phyloP scores from a whole-genome alignment of 1,140 invertebrate genomes.

The Asbolus verrucosus region DNA sequence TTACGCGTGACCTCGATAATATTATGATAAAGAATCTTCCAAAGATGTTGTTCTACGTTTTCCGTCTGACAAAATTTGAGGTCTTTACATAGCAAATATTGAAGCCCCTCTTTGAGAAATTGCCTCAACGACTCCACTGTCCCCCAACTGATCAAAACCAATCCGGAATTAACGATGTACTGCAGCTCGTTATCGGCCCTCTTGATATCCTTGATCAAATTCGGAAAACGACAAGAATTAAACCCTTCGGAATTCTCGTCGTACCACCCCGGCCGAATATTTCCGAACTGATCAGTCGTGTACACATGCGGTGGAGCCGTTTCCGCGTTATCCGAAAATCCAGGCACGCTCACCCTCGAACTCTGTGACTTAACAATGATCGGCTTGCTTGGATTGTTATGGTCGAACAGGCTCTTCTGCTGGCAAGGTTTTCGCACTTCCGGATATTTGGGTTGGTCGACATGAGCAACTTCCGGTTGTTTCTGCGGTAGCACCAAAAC shows the following conservation, averaged over 20 bases:
- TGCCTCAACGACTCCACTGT: conserved; percentile 67
- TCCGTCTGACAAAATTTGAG: conserved; percentile 89
- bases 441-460: conserved; percentile 48
- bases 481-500: conserved; percentile 56
- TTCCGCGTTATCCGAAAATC: conserved; percentile 58
- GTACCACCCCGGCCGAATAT: conserved; percentile 69
- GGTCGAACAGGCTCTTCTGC: conserved; percentile 74
- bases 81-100: conserved; percentile 82
- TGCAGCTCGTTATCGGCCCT: conserved; percentile 70
- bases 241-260: conserved; percentile 69
- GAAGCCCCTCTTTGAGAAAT: conserved; percentile 79
- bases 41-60: conserved; percentile 91
- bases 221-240: conserved; percentile 67
- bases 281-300: conserved; percentile 67
- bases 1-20: conserved; percentile 87
- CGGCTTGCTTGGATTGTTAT: conserved; percentile 77
- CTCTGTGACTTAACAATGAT: conserved; percentile 71
- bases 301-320: conserved; percentile 57
- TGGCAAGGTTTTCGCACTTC: conserved; percentile 53
- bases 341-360: conserved; percentile 62
- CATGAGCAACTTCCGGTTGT: conserved; percentile 44
- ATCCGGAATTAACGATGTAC: conserved; percentile 67
- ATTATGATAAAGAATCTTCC: conserved; percentile 93
- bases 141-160: conserved; percentile 66
- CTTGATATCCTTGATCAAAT: conserved; percentile 69